These are phyloP conservation scores for Enteromius unitaeniatus DNA, from an alignment of 2,797 vertebrate species.

Conservation along the genomic window DNA sequence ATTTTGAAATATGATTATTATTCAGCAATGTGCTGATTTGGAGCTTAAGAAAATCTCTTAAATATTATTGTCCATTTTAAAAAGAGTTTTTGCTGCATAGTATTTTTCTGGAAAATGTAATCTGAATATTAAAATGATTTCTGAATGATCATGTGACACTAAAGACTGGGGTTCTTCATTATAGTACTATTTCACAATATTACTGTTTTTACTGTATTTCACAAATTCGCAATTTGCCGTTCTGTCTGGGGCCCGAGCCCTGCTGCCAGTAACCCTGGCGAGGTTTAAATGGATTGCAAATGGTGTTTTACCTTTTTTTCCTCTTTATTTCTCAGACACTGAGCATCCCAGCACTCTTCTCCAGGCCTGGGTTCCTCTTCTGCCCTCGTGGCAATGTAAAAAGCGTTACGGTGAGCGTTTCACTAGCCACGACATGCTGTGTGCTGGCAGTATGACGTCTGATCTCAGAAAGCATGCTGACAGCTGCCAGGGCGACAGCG, in stretches of 20 bases:
- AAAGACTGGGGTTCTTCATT: neutral
- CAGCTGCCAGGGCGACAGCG: slow-evolving; percentile 88
- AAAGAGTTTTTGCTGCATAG: neutral
- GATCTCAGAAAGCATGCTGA: slow-evolving; percentile 82
- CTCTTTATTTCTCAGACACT: slow-evolving; percentile 75
- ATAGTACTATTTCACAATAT: neutral
- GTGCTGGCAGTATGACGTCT: slow-evolving; percentile 88
- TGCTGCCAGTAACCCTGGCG: no score
- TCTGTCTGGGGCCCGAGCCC: no score
- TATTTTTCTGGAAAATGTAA: neutral
- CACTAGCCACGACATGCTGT: slow-evolving; percentile 88
- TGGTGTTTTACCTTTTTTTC: neutral
- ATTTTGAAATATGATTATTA: neutral
- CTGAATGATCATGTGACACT: neutral
- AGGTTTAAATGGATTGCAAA: neutral
- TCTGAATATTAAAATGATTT: neutral
- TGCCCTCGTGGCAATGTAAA: slow-evolving; percentile 86
- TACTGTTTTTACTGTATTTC: neutral
- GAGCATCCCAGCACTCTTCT: slow-evolving; percentile 79
- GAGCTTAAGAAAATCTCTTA: neutral
- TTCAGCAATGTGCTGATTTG: neutral
- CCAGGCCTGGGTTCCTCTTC: slow-evolving; percentile 87
- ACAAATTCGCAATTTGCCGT: no score
- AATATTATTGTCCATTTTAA: neutral
- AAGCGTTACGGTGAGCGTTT: slow-evolving; percentile 86